phyloP scores from a whole-genome alignment of 2,797 vertebrate genomes.

The Euthynnus affinis region DNA sequence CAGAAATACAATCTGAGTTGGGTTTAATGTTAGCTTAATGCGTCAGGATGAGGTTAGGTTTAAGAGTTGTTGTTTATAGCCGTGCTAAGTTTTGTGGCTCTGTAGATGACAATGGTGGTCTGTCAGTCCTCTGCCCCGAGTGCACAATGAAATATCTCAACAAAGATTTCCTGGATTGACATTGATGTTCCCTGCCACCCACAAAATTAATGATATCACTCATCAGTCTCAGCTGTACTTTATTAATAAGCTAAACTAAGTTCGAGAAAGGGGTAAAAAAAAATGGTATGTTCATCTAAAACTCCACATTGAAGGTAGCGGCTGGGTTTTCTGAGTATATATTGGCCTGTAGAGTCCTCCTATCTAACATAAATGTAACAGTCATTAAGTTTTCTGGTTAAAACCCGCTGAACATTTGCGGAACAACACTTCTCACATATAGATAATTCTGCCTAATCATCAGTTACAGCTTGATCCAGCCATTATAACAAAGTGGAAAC shows the following conservation, averaged over 20 bases:
- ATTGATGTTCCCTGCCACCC: too few species aligned
- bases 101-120: too few species aligned
- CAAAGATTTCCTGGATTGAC: too few species aligned
- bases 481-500: conserved; percentile 22
- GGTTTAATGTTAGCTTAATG: neutral
- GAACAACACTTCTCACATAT: neutral
- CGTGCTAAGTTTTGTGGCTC: too few species aligned
- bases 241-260: neutral
- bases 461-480: conserved; percentile 6
- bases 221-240: too few species aligned
- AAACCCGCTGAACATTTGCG: conserved; percentile 11
- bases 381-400: conserved; percentile 2
- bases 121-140: too few species aligned
- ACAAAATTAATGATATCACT: too few species aligned
- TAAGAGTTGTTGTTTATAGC: neutral
- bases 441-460: neutral
- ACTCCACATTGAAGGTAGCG: neutral
- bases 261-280: neutral
- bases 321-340: neutral
- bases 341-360: too few species aligned
- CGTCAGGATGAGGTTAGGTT: too few species aligned
- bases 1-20: neutral
- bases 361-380: neutral
- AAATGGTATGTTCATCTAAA: neutral
- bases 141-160: too few species aligned